These are phyloP conservation scores for Pachliopta kotzebuea DNA, from an alignment of 2,888 invertebrate species.

Conservation along the genomic window DNA sequence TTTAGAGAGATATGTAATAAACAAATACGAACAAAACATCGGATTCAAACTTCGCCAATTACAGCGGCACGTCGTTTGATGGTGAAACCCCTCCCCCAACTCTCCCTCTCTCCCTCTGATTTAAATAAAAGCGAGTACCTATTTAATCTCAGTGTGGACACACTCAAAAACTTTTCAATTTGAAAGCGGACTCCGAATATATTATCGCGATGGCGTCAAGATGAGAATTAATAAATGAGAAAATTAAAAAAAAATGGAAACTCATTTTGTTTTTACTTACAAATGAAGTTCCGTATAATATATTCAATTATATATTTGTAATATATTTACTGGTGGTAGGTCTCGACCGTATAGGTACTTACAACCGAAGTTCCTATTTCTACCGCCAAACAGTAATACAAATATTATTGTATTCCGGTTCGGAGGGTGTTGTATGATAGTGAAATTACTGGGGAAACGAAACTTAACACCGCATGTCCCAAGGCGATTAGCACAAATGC, in stretches of 20 bases:
- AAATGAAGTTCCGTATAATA: slow-evolving; percentile 20
- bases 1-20: neutral
- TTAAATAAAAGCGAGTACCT: slow-evolving; percentile 22
- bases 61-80: slow-evolving; percentile 16
- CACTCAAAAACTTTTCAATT: slow-evolving; percentile 42
- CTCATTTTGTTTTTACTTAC: neutral
- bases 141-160: slow-evolving; percentile 32
- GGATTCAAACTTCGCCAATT: slow-evolving; percentile 23
- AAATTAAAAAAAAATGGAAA: slow-evolving; percentile 33
- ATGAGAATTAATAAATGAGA: slow-evolving; percentile 40
- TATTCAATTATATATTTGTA: too few relatives aligned
- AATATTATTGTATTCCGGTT: too few relatives aligned
- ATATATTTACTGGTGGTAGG: too few relatives aligned
- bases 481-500: too few relatives aligned
- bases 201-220: slow-evolving; percentile 39
- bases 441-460: too few relatives aligned
- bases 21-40: slow-evolving; percentile 16
- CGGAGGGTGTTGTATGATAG: too few relatives aligned
- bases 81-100: neutral
- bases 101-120: slow-evolving; percentile 12
- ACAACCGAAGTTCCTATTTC: too few relatives aligned
- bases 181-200: slow-evolving; percentile 39
- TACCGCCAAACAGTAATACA: too few relatives aligned
- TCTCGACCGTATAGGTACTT: too few relatives aligned
- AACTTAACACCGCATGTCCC: too few relatives aligned